phyloP scores from a whole-genome alignment of 2,113 vertebrate genomes.

The Upupa epops region DNA sequence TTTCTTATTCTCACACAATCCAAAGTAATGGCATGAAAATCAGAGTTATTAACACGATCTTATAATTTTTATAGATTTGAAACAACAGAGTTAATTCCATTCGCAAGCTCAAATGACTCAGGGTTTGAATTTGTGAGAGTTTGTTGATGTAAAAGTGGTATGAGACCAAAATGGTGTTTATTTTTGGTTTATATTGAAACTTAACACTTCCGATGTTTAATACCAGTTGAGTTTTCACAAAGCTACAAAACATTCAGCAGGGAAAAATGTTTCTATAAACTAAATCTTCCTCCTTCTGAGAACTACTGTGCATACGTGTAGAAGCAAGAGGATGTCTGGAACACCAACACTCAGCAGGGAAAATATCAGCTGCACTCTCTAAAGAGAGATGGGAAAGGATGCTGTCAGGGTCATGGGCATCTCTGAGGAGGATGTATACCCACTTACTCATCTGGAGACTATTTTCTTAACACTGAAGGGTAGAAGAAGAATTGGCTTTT shows the following conservation, averaged over 20 bases:
- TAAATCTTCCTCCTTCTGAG: background rate
- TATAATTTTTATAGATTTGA: background rate
- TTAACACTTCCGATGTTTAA: background rate
- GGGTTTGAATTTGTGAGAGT: background rate
- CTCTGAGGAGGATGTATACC: background rate
- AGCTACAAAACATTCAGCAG: background rate
- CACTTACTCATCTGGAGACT: background rate
- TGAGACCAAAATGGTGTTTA: background rate
- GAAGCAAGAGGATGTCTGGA: background rate
- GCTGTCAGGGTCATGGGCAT: background rate
- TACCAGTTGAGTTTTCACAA: background rate
- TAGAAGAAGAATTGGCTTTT: background rate
- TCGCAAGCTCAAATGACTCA: background rate
- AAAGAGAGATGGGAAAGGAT: background rate
- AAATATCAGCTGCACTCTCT: background rate
- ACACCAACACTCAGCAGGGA: background rate
- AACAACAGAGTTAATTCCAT: background rate
- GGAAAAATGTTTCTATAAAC: background rate
- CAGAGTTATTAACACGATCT: background rate
- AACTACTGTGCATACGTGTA: background rate
- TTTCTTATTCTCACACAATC: background rate
- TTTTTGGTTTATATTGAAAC: background rate
- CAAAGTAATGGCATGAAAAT: background rate
- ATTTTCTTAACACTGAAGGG: background rate
- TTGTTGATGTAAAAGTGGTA: background rate